Base-by-base conservation (phyloP, 2,888 invertebrate species). In the Taenaris catops region DNA sequence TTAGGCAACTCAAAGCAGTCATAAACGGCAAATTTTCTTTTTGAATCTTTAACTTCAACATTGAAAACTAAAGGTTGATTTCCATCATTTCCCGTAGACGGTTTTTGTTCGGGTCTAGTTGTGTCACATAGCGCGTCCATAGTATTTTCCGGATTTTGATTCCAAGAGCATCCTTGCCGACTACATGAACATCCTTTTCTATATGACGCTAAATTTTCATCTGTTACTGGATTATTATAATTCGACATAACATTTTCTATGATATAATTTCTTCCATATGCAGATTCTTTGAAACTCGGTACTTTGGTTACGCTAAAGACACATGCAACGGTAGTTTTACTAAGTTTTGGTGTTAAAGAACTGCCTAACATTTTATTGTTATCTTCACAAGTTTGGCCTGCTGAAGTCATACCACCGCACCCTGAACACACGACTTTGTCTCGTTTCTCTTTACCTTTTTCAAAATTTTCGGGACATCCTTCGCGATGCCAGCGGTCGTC, bases 401-500 rank as follows among this genome's bases (percentile, higher is more conserved):
- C 29, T 2, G 50, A 38, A n/a, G 62, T 50, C 2, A 48, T 25
- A 4, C 81, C 80, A 24, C 66, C 67, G 35, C 84, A 84, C 6
- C 69, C 72, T 3, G 44, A 26, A 36, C 84, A 83, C 11, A 45
- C 41, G 1, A 39, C 36, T 39, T 57, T 58, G 3, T 34, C 20
- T 25, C 41, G 25, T 12, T 50, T 45, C 1, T 32, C 41, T n/a
- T n/a, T n/a, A 11, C 34, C 40, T 32, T 51, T 44, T 11, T 34
- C 38, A 33, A 45, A 25, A 9, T 51, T 59, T 14, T 63, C 62
- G 5, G 73, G 74, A 47, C 81, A 79, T 2, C 52, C 52, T 2
- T 70, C 73, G 35, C 79, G 70, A 51, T 84, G 84, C 61, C 63
- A 73, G 4, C 67, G 62, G 23, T 86, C 83, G 34, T 86, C 79